A percentile compares a stretch with the other conserved stretches of the same genome.
Evolutionary conservation across 2,888 invertebrate species (phyloP).

Genomic region (Leucania comma): DNA sequence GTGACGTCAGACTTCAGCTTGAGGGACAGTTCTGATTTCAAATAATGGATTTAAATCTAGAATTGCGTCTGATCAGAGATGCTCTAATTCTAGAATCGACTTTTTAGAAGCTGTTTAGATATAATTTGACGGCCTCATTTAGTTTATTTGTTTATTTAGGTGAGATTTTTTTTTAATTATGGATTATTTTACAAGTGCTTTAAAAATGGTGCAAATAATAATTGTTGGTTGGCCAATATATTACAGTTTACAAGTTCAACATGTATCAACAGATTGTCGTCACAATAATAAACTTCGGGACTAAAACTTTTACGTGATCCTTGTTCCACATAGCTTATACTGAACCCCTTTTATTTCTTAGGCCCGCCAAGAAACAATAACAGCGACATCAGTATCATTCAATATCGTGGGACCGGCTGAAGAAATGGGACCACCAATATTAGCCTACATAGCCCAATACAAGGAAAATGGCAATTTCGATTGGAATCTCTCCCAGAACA

Average conservation of each 20-base stretch:
- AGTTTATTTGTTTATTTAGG: too few species aligned
- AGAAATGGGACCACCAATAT: constrained; percentile 94
- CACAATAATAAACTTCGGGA: constrained; percentile 20
- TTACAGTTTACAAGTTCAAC: neutral
- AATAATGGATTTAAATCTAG: constrained; percentile 28
- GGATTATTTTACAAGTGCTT: too few species aligned
- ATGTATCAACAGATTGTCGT: neutral
- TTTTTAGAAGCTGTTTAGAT: neutral
- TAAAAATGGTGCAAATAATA: too few species aligned
- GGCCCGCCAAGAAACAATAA: constrained; percentile 92
- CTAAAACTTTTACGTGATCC: constrained; percentile 17
- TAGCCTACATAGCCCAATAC: constrained; percentile 94
- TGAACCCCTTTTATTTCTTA: constrained; percentile 74
- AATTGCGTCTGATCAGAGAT: constrained; percentile 6
- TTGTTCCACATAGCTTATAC: constrained; percentile 27
- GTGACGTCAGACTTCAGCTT: neutral
- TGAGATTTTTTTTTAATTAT: neutral
- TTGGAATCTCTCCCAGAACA: constrained; percentile 93
- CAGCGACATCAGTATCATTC: constrained; percentile 96
- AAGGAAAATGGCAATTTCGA: constrained; percentile 92
- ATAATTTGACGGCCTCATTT: neutral
- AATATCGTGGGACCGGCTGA: constrained; percentile 94
- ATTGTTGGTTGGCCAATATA: neutral
- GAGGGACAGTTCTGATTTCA: neutral
- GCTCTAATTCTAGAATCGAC: constrained; percentile 20